phyloP scores from a whole-genome alignment of 2,113 vertebrate genomes.

The Lepus europaeus region DNA sequence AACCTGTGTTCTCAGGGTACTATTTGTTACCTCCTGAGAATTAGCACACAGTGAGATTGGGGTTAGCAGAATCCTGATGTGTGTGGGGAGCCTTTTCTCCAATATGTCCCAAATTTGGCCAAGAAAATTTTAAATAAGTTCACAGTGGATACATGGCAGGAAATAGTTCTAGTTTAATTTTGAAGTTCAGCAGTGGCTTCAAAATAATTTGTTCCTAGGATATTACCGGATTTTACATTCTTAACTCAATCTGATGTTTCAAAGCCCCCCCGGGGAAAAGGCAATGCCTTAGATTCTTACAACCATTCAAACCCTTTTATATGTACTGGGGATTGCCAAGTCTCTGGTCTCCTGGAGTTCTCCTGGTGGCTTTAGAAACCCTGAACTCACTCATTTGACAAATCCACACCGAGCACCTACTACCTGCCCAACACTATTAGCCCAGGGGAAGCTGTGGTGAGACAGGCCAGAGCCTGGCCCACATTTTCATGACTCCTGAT shows the following conservation, averaged over 20 bases:
- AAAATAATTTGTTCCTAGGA: conserved; percentile 13
- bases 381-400: background rate
- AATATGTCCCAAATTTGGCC: background rate
- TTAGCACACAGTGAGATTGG: background rate
- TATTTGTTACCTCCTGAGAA: background rate
- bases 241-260: conserved; percentile 34
- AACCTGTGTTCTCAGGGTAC: background rate
- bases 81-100: background rate
- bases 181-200: conserved; percentile 9
- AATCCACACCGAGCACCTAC: background rate
- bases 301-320: conserved; percentile 10
- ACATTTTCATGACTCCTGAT: background rate
- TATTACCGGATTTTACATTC: conserved; percentile 5
- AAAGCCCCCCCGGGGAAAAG: background rate
- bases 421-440: background rate
- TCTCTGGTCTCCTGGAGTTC: conserved; percentile 9
- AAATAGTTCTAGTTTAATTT: background rate
- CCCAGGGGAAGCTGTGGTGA: background rate
- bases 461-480: background rate
- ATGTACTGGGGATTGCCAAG: background rate
- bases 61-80: background rate
- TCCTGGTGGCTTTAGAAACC: background rate
- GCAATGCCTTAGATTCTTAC: conserved; percentile 23
- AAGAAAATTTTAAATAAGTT: background rate
- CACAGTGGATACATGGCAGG: background rate